These are phyloP conservation scores for Thecophora atra DNA, from an alignment of 2,888 invertebrate genomes.

Conservation along the genomic window DNA sequence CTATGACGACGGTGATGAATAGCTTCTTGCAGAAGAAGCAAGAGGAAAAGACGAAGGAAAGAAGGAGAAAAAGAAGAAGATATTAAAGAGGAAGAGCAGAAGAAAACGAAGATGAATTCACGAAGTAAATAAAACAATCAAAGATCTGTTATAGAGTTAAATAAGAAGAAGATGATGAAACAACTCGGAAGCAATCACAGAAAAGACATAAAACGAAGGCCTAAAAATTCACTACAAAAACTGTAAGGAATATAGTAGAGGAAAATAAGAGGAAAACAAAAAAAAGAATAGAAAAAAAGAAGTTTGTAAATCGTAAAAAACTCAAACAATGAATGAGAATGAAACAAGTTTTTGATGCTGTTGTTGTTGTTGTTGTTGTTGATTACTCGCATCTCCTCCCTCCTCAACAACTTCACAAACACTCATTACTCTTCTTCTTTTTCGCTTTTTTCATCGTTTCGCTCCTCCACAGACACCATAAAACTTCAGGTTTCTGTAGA, in stretches of 20 bases:
- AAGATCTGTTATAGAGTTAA: too few relatives aligned
- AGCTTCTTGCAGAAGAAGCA: not conserved
- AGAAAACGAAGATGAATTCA: too few relatives aligned
- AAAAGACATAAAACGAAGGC: too few relatives aligned
- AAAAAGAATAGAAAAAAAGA: not conserved
- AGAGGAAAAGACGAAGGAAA: not conserved
- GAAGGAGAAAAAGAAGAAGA: too few relatives aligned
- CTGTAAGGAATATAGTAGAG: too few relatives aligned
- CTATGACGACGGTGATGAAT: too few relatives aligned
- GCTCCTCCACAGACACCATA: not conserved
- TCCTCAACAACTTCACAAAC: not conserved
- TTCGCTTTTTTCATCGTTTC: not conserved
- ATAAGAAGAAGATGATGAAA: too few relatives aligned
- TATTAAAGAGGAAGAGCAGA: too few relatives aligned
- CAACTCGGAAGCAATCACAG: too few relatives aligned
- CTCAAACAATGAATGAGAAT: slow-evolving; percentile 10
- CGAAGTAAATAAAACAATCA: too few relatives aligned
- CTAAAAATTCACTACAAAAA: too few relatives aligned
- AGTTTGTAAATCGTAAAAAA: not conserved
- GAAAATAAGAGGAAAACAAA: not conserved
- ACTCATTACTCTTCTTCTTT: not conserved
- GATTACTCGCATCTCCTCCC: not conserved
- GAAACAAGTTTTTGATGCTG: not conserved
- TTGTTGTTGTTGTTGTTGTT: not conserved
- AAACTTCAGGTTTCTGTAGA: not conserved